These are phyloP conservation scores for Tetragonula clypearis DNA, from an alignment of 1,140 invertebrate species.

Conservation along the genomic window DNA sequence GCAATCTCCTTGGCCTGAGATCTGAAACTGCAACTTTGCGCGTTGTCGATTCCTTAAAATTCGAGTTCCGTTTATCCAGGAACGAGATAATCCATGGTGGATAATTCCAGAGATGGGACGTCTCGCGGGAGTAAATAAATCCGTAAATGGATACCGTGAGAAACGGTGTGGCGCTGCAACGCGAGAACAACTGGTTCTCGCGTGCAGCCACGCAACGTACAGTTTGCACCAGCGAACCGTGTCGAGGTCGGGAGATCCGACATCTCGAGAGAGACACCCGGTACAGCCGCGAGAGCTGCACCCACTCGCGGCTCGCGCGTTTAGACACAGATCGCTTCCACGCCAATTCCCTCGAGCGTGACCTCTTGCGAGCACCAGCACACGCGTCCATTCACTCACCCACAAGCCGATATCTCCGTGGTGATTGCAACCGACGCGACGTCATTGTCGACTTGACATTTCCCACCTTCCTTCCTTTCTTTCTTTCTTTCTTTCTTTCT, in stretches of 20 bases:
- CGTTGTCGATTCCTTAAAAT: not conserved
- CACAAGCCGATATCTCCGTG: too few relatives aligned
- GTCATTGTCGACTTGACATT: too few relatives aligned
- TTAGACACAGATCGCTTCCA: conserved; percentile 31
- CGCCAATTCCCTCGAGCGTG: conserved; percentile 34
- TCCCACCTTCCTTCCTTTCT: too few relatives aligned
- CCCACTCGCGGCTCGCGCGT: conserved; percentile 45
- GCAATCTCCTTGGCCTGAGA: not conserved
- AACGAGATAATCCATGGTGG: conserved; percentile 1
- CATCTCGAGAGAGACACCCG: conserved; percentile 16
- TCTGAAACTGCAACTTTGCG: not conserved
- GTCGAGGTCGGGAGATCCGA: conserved; percentile 15
- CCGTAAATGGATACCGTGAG: conserved; percentile 66
- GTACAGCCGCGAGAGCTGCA: conserved; percentile 7
- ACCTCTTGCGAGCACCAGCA: not conserved
- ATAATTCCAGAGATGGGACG: not conserved
- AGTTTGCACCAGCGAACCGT: not conserved
- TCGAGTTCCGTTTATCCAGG: not conserved
- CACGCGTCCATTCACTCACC: not conserved
- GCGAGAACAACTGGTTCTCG: not conserved
- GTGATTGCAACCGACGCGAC: too few relatives aligned
- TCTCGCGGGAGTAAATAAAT: conserved; percentile 59
- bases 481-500: too few relatives aligned
- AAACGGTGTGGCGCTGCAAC: conserved; percentile 46
- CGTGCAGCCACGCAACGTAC: not conserved